Evolutionary conservation across 1,140 invertebrate species (phyloP), one percentile per base, ranked within the genome.

Genomic region (Limonius californicus): DNA sequence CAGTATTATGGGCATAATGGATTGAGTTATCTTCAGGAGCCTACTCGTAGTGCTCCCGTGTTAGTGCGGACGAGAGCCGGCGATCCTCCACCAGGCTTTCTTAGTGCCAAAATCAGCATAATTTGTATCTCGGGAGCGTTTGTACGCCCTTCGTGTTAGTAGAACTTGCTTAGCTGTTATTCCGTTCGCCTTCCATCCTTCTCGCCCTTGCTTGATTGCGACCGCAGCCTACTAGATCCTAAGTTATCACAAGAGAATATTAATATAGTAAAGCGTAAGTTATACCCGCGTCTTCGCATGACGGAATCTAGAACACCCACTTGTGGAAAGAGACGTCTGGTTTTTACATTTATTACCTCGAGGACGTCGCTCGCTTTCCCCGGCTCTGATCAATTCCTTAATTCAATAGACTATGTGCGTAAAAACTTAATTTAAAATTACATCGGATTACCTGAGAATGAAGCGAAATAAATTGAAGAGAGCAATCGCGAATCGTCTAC

Each of bases 61-160:
- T 27, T 27, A 27, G 3, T 27, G 23, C 23, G 23, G 23, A 27
- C 23, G 23, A 27, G 23, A 27, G 23, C 23, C 9, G 23, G 23
- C 23, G 23, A 27, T 27, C 9, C 23, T 4, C 35, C n/a, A 39
- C 8, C 35, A 2, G n/a, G 35, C 35, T 39, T 39, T 39, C 8
- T 2, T 12, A n/a, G 45, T 14, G 20, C 45, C 14, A 50, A 7
- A 21, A 18, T 19, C 20, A 50, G 45, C 45, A 50, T 50, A 50
- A 50, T 50, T 50, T 50, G 45, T 50, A 50, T 18, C 16, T 50
- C 14, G 45, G 45, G 45, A 50, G 14, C 45, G 45, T 50, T 39
- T 12, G 35, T 39, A 39, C 35, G 11, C 35, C 8, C 35, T 39
- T 39, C 35, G 11, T 12, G 35, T 39, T 39, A 39, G 27, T 14